Base-by-base conservation (phyloP, 2,888 invertebrate species). In the Reticulitermes lucifugus region DNA sequence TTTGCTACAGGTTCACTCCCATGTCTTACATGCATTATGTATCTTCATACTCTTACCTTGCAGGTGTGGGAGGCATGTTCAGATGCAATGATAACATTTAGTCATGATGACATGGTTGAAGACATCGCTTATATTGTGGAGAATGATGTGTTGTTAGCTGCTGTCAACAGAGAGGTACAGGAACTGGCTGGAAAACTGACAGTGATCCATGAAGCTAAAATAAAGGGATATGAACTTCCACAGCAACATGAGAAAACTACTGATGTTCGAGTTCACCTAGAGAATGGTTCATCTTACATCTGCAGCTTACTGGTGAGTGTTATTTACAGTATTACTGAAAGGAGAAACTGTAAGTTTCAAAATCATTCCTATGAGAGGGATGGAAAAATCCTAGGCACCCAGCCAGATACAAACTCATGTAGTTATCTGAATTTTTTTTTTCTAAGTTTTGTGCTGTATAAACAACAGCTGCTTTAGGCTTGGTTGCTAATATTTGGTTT, bases 21-120 rank as follows among this genome's bases (percentile, higher is more conserved):
- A 55, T 55, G 55, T 51, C 22, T 46, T 5, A 2, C 18, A 55
- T 51, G 22, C 25, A 65, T 6, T 51, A 25, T 22, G 18, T 12
- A 2, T 55, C 14, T 14, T 55, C 51, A 2, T 14, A 55, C 18
- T 18, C 25, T 2, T 83, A 22, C 25, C 5, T 65, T 79, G 75
- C 89, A 97, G 97, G 96, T 99, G 35, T 98, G 98, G 98, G 99
- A 99, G 91, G 95, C 96, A 5, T 94, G 95, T 89, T 98, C 98
- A 0, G 96, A 98, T 90, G 96, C 98, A 0, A 92, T 96, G 88
- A 98, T 99, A 87, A 94, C 96, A 86, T 98, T 99, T 90, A 95
- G 95, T 88, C 92, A 96, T 86, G 94, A 96, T 22, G 93, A 95
- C 87, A 91, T 95, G 88, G 92, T 93, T 41, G 93, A 95, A 79